Evolutionary conservation across 2,888 invertebrate species (phyloP).

Genomic region (Deladenus siricidicola): DNA sequence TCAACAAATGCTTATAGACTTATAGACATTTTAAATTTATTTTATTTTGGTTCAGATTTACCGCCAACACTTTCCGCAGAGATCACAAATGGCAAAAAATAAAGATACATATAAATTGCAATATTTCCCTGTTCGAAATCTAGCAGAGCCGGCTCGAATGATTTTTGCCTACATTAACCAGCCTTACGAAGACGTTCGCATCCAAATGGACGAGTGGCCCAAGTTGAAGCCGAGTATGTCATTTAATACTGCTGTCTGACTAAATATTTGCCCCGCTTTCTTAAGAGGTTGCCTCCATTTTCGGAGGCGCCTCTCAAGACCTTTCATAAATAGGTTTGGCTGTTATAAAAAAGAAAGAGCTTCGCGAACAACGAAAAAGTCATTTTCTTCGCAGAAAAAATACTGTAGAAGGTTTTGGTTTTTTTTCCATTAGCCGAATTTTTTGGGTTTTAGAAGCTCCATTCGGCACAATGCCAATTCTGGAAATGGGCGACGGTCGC

Average conservation of each 20-base stretch:
- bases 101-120: conserved; percentile 8
- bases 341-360: neutral
- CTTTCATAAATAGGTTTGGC: neutral
- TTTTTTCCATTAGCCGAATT: no score
- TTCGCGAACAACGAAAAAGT: neutral
- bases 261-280: neutral
- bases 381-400: no score
- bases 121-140: conserved; percentile 17
- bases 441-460: neutral
- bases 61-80: no score
- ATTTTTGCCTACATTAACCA: conserved; percentile 13
- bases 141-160: conserved; percentile 17
- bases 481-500: neutral
- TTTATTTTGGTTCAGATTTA: no score
- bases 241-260: neutral
- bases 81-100: no score
- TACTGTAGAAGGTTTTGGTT: no score
- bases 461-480: neutral
- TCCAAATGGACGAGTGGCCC: conserved; percentile 13
- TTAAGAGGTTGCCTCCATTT: neutral
- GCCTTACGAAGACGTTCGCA: conserved; percentile 16
- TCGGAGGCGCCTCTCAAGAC: no score
- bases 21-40: no score
- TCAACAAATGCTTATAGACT: no score
- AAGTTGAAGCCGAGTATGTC: conserved; percentile 20